A percentile compares a stretch with the other conserved stretches of the same genome.
phyloP scores from a whole-genome alignment of 2,113 vertebrate genomes.

The Caranx melampygus region DNA sequence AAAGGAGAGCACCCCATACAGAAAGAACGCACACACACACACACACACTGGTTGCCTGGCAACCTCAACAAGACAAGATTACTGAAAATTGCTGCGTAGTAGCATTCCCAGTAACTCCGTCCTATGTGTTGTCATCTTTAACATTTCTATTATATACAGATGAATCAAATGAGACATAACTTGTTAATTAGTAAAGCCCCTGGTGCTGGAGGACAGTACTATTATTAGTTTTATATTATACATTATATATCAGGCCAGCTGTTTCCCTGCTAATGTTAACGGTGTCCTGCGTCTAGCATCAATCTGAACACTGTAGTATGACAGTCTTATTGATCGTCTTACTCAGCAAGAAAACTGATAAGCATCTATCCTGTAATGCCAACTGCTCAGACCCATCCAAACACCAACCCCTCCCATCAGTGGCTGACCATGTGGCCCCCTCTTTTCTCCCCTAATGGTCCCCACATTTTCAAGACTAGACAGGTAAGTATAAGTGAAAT shows the following conservation, averaged over 20 bases:
- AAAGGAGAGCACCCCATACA: background rate
- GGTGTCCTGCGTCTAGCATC: no score
- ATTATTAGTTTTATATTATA: background rate
- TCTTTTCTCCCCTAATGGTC: background rate
- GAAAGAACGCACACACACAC: background rate
- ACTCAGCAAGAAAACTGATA: background rate
- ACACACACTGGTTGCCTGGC: background rate
- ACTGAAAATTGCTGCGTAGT: background rate
- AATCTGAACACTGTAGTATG: background rate
- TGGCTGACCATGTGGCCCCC: background rate
- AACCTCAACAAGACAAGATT: background rate
- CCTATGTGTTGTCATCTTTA: background rate
- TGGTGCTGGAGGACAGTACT: background rate
- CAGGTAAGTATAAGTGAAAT: background rate
- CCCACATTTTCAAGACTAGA: background rate
- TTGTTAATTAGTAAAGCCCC: background rate
- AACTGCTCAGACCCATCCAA: background rate
- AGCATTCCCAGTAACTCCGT: background rate
- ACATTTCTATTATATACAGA: background rate
- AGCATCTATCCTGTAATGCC: background rate
- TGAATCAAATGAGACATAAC: background rate
- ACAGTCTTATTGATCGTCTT: background rate
- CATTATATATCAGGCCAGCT: background rate
- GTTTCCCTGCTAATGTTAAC: background rate
- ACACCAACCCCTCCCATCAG: background rate